Evolutionary conservation across 2,113 vertebrate species (phyloP).

Genomic region (Malurus cyaneus): DNA sequence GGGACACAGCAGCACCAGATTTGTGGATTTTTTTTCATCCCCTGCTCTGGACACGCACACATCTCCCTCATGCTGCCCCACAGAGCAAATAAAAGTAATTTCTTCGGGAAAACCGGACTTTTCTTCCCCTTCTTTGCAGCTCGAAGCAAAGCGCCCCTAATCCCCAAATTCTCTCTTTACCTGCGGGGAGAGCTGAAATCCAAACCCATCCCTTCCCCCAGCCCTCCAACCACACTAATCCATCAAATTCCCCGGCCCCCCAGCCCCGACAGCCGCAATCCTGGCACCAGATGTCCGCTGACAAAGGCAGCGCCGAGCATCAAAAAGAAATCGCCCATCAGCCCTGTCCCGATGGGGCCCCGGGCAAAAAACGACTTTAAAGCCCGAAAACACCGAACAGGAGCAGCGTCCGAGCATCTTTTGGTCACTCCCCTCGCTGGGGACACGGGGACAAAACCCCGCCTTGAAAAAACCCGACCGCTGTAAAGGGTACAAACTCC

Average conservation of each 20-base stretch:
- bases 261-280: slow-evolving; percentile 45
- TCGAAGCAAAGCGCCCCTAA: not conserved
- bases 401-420: not conserved
- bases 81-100: not conserved
- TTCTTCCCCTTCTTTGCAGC: not conserved
- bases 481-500: not conserved
- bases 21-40: not conserved
- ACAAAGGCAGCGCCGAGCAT: slow-evolving; percentile 46
- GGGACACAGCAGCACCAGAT: not conserved
- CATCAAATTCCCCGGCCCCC: slow-evolving; percentile 46
- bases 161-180: slow-evolving; percentile 38
- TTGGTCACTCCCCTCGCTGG: not conserved
- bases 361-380: not conserved
- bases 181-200: slow-evolving; percentile 44
- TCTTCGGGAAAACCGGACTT: not conserved
- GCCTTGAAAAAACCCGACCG: no score
- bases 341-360: not conserved
- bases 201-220: slow-evolving; percentile 43
- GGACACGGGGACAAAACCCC: not conserved
- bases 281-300: slow-evolving; percentile 66
- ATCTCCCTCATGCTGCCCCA: not conserved
- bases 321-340: not conserved
- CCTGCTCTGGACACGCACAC: not conserved
- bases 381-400: not conserved
- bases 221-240: slow-evolving; percentile 30